Base-by-base conservation (phyloP, 92 coral and sea anemone species). In the Porites lobata region DNA sequence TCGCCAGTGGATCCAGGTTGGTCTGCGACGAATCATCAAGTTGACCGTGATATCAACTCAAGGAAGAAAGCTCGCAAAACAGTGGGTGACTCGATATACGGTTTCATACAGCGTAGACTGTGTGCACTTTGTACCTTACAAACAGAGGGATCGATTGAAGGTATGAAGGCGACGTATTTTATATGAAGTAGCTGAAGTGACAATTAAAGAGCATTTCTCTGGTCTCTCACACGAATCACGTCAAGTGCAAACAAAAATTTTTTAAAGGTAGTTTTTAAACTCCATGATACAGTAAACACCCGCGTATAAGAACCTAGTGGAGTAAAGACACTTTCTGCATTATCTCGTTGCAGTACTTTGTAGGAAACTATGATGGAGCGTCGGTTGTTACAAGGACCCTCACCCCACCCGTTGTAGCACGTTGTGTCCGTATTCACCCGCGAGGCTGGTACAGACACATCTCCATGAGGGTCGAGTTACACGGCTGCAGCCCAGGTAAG, bases 1-100 rank as follows among this genome's bases (percentile, higher is more conserved):
- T 76, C 76, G 75, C 65, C 99, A 98, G 80, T 98, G 96, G 96
- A 80, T 98, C 14, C 94, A 93, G 79, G 64, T 98, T 9, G 96
- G 95, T 47, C 71, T 94, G 63, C 87, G 98, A 9, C 94, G 92
- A 6, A 80, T 92, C 11, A 19, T 79, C 18, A 92, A 88, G 87
- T 50, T 93, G 1, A 78, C 98, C 13, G 91, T 95, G 98, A 59
- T 95, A 17, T 92, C 98, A 17, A 95, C 96, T 26, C 98, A 95
- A 84, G 98, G 98, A 64, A 78, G 96, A 15, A 80, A 81, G 61
- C 57, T 71, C 7, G 96, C 77, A 52, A 95, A 95, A 26, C 91
- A 92, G 57, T 95, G 89, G 86, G 98, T 95, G 56, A 90, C 93
- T 11, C 88, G 73, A 8, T 93, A 88, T 65, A 78, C 90, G 57